Conservation (phyloP, 2,888 invertebrate genomes). For the Diarsia mendica region DNA sequence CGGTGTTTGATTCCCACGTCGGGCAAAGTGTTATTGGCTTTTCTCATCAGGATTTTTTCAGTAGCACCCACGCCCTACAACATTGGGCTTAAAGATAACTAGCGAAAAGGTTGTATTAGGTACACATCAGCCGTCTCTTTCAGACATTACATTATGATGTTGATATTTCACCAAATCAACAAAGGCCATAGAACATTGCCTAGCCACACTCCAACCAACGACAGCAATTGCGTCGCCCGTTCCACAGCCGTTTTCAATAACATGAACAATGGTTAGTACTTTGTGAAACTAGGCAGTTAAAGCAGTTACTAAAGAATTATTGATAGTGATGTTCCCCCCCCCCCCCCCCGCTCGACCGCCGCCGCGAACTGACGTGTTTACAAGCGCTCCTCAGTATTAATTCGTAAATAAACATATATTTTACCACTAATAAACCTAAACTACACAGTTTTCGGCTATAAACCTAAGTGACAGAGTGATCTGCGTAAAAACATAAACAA, state of each 20-base stretch:
- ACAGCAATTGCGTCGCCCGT: slow-evolving; percentile 13
- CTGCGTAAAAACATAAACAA: no score
- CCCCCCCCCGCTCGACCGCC: no score
- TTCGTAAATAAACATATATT: no score
- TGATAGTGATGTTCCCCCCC: slow-evolving; percentile 41
- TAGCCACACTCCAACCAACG: slow-evolving; percentile 5
- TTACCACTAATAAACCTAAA: no score
- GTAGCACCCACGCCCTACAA: not conserved
- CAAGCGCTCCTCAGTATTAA: no score
- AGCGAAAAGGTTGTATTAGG: no score
- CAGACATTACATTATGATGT: not conserved
- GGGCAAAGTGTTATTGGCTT: not conserved
- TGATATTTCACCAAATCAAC: not conserved
- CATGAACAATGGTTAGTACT: slow-evolving; percentile 40
- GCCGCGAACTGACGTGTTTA: no score
- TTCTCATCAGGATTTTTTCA: not conserved
- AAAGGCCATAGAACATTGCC: not conserved
- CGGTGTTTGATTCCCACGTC: not conserved
- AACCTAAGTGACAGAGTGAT: no score
- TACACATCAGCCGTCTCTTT: not conserved
- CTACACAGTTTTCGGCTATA: no score
- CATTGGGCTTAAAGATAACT: not conserved
- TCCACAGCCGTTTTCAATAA: slow-evolving; percentile 35
- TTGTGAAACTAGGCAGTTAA: slow-evolving; percentile 29
- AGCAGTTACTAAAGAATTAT: slow-evolving; percentile 47